Evolutionary conservation across 2,113 vertebrate genomes (phyloP).

Genomic region (Amphiprion ocellaris): DNA sequence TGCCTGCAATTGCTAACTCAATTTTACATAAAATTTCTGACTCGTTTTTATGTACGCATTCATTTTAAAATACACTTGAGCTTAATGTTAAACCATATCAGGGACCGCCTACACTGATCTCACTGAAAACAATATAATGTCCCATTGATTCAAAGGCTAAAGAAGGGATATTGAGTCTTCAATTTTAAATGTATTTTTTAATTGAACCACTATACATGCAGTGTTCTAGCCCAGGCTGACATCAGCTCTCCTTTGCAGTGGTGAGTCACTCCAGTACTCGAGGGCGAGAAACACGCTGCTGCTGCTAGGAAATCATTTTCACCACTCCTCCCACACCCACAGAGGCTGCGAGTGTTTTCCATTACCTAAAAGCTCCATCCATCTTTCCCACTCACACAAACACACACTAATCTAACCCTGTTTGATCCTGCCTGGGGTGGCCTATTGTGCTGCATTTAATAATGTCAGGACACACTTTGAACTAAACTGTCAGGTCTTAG

Average conservation of each 20-base stretch:
- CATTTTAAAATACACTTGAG: neutral
- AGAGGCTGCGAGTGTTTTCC: slow-evolving; percentile 60
- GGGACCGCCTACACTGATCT: neutral
- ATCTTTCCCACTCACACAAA: slow-evolving; percentile 34
- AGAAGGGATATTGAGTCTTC: neutral
- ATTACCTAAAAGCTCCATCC: slow-evolving; percentile 69
- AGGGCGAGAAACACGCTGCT: slow-evolving; percentile 43
- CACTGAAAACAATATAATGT: neutral
- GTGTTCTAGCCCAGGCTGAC: neutral
- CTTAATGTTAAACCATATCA: neutral
- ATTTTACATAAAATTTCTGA: too few relatives aligned
- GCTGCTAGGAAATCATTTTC: slow-evolving; percentile 55
- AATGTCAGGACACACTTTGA: slow-evolving; percentile 15
- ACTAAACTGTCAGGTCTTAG: neutral
- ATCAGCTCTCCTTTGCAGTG: slow-evolving; percentile 6
- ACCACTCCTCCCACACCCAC: slow-evolving; percentile 23
- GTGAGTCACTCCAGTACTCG: slow-evolving; percentile 62
- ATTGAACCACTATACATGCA: slow-evolving; percentile 7
- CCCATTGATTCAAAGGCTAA: neutral
- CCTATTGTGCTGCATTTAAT: slow-evolving; percentile 24
- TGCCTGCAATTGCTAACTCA: too few relatives aligned
- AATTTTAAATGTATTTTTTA: neutral
- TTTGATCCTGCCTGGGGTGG: neutral
- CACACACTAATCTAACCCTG: slow-evolving; percentile 5
- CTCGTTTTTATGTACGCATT: neutral